Base-by-base conservation (phyloP, 2,797 vertebrate species). In the Characodon lateralis region DNA sequence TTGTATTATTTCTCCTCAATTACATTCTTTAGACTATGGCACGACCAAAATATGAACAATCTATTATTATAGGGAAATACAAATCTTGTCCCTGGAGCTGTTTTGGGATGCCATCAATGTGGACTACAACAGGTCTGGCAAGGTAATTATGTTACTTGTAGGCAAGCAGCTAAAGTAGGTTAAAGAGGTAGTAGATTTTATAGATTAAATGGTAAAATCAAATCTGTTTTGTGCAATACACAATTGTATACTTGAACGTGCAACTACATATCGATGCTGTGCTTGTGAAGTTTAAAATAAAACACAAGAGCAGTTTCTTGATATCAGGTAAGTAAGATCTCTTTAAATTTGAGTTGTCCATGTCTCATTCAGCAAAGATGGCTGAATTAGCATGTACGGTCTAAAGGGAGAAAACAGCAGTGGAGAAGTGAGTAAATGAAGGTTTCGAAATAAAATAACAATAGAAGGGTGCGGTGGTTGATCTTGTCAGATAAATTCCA, bases 261-360 rank as follows among this genome's bases (percentile, higher is more conserved):
- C 13, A 6, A 12, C 14, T 59, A 1, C 5, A 28, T 2, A 59
- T 8, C n/a, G 14, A 14, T 5, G 39, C 6, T n/a, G 13, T 68
- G 83, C 86, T 81, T 50, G 0, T 28, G 65, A 26, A 78, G 78
- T 73, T 74, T 0, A 78, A 89, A 89, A 86, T 82, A 61, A 78
- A 70, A 73, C 51, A 72, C 8, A 14, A 76, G 72, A 72, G 12
- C 56, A 75, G 72, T 83, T 85, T 80, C 89, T 74, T 72, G 43
- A 77, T 56, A 69, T 28, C 28, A 4, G n/a, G 56, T 58, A 58
- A 58, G n/a, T 28, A 28, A 28, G 26, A 26, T 28, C 26, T 28
- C n/a, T 59, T 59, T 28, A 14, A 59, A 59, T 28, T 28, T 59
- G 46, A 48, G 46, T 10, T 58, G 66, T 82, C 76, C 87, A 78